Conservation (phyloP, 1,140 invertebrate species). For the Drosophila punjabiensis region DNA sequence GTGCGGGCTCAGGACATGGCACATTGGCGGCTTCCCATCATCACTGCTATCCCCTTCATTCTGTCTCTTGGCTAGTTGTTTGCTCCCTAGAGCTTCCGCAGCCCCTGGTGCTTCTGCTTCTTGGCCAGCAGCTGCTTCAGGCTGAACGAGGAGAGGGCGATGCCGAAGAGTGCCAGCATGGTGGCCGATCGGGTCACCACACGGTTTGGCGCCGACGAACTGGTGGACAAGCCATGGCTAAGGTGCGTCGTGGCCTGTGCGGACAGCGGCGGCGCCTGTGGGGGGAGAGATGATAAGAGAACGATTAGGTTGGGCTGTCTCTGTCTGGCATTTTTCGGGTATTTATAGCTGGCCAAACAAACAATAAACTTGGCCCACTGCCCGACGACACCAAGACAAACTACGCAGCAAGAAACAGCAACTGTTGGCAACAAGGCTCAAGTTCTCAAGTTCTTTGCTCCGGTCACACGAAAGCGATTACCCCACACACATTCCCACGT, state of each 20-base stretch:
- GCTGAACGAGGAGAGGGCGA: constrained; percentile 88
- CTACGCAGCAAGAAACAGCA: constrained; percentile 53
- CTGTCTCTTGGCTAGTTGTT: neutral
- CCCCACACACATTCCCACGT: constrained; percentile 50
- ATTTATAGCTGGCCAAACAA: constrained; percentile 57
- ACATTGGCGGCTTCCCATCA: constrained; percentile 1
- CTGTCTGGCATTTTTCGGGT: constrained; percentile 4
- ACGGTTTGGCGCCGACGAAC: constrained; percentile 85
- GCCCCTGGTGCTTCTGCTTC: constrained; percentile 62
- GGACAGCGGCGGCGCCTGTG: constrained; percentile 59
- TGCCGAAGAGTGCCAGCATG: constrained; percentile 87
- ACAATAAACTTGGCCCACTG: constrained; percentile 63
- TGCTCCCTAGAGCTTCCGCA: constrained; percentile 74
- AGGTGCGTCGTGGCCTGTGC: constrained; percentile 64
- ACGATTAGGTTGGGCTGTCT: constrained; percentile 11
- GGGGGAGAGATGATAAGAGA: constrained; percentile 15
- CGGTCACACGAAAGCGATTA: constrained; percentile 24
- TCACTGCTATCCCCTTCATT: constrained; percentile 1
- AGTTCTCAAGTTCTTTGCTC: constrained; percentile 33
- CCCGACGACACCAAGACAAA: constrained; percentile 33
- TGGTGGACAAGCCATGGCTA: constrained; percentile 70
- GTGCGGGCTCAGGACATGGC: constrained; percentile 39
- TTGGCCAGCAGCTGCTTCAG: constrained; percentile 87
- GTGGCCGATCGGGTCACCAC: constrained; percentile 87
- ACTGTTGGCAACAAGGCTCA: constrained; percentile 55